A percentile compares a stretch with the other conserved stretches of the same genome.
phyloP scores from a whole-genome alignment of 2,888 invertebrate species.

The Bursaphelenchus okinawaensis region DNA sequence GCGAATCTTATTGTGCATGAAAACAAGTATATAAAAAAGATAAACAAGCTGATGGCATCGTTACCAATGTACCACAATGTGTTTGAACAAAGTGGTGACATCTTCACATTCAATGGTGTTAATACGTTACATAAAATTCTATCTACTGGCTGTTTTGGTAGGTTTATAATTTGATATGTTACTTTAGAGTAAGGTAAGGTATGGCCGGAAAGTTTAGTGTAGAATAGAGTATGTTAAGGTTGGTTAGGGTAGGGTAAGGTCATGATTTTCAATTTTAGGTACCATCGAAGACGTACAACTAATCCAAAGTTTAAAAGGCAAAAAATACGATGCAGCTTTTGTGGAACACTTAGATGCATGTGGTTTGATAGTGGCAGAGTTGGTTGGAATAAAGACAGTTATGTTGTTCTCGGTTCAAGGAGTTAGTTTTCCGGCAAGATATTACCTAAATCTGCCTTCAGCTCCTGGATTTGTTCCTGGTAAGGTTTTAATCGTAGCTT shows the following conservation, averaged over 20 bases:
- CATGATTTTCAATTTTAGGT: slow-evolving; percentile 4
- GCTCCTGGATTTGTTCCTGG: not conserved
- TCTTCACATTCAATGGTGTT: not conserved
- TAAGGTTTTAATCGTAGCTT: not conserved
- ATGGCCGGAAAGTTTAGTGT: too few species aligned
- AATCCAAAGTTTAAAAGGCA: not conserved
- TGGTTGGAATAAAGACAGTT: not conserved
- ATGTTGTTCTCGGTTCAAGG: slow-evolving; percentile 1
- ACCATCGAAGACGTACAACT: not conserved
- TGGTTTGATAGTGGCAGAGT: not conserved
- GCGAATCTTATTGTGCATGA: slow-evolving; percentile 2
- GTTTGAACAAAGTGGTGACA: slow-evolving; percentile 1
- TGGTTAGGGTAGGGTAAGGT: too few species aligned
- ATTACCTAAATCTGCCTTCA: not conserved
- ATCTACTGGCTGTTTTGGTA: not conserved
- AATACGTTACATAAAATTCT: not conserved
- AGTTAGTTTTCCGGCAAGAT: not conserved
- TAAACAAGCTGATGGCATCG: not conserved
- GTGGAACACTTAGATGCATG: slow-evolving; percentile 7
- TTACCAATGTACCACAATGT: slow-evolving; percentile 4
- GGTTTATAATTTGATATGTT: not conserved
- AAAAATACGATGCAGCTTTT: slow-evolving; percentile 11
- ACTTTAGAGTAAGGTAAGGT: too few species aligned
- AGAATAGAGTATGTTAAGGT: too few species aligned
- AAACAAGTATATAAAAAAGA: not conserved